Evolutionary conservation across 2,113 vertebrate genomes (phyloP), one percentile per base, ranked within the genome.

Genomic region (Paradoxurus hermaphroditus): DNA sequence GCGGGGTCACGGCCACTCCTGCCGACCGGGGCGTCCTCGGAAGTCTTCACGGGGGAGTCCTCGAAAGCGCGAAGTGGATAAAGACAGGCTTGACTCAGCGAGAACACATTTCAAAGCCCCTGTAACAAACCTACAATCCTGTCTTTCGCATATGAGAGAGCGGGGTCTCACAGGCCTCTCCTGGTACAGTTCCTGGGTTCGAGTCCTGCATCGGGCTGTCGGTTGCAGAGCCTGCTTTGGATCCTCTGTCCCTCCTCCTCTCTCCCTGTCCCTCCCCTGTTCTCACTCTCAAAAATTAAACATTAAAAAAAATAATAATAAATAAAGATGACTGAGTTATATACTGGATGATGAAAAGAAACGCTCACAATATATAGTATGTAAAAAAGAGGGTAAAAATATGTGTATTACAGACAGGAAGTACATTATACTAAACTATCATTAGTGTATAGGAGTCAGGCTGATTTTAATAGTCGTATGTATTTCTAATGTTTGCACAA

Each of bases 1-100:
- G 0, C 0, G 0, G 21, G 4, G 41, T 25, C 36, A 3, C 84
- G 13, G 0, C 84, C 11, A 0, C 0, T 27, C 77, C 56, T 14
- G 53, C 21, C 1, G 3, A 15, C 39, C 0, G 1, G 31, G 46
- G 70, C 11, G 49, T 25, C 96, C 97, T 97, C 31, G 2, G 31
- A 88, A 39, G 0, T 27, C 49, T 65, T 53, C 53, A 7, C 14
- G 0, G 1, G 27, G 46, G 70, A 21, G 49, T 29, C 96, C 97
- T 97, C 27, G 2, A 46, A 85, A n/a, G 65, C 6, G 34, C 11
- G 70, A 77, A 41, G 67, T 27, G 8, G 91, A 86, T 0, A 51
- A n/a, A 91, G 72, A 91, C 14, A 67, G 0, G 1, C 36, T 56
- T 1, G 5, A 18, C 72, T 85, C 51, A 86, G 59, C n/a, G 5